phyloP scores from a whole-genome alignment of 1,140 invertebrate genomes.

The Tetramorium alpestre region DNA sequence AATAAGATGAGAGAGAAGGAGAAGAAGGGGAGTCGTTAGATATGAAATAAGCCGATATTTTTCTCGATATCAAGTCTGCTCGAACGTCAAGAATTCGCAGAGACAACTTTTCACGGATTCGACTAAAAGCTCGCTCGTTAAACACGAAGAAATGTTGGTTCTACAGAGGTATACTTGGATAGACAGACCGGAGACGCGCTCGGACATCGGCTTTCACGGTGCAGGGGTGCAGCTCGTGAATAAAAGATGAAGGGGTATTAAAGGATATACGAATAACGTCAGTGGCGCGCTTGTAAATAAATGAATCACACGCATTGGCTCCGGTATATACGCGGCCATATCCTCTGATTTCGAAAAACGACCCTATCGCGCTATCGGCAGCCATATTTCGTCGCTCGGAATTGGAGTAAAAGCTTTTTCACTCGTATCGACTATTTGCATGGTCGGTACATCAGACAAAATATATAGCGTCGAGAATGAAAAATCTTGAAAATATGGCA shows the following conservation, averaged over 20 bases:
- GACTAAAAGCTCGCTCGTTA: conserved; percentile 44
- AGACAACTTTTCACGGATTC: conserved; percentile 38
- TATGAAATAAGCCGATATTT: conserved; percentile 19
- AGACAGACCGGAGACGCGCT: conserved; percentile 25
- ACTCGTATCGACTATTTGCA: conserved; percentile 47
- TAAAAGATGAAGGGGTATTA: conserved; percentile 59
- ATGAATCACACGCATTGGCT: conserved; percentile 53
- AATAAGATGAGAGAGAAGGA: neutral
- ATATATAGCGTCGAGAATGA: conserved; percentile 40
- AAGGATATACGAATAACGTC: conserved; percentile 59
- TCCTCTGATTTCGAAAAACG: conserved; percentile 52
- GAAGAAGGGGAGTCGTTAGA: neutral
- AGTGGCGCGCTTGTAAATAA: conserved; percentile 48
- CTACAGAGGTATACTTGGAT: neutral
- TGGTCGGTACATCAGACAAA: conserved; percentile 24
- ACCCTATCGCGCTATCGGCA: conserved; percentile 30
- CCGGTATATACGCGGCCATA: neutral
- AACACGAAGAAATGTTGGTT: conserved; percentile 35
- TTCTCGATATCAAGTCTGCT: neutral
- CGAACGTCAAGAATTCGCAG: neutral
- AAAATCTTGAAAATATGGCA: conserved; percentile 46
- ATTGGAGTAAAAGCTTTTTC: conserved; percentile 59
- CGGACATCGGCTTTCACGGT: conserved; percentile 50
- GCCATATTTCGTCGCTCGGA: conserved; percentile 38
- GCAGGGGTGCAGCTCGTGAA: conserved; percentile 39